phyloP scores from a whole-genome alignment of 2,113 vertebrate genomes.

The Hippolais icterina region DNA sequence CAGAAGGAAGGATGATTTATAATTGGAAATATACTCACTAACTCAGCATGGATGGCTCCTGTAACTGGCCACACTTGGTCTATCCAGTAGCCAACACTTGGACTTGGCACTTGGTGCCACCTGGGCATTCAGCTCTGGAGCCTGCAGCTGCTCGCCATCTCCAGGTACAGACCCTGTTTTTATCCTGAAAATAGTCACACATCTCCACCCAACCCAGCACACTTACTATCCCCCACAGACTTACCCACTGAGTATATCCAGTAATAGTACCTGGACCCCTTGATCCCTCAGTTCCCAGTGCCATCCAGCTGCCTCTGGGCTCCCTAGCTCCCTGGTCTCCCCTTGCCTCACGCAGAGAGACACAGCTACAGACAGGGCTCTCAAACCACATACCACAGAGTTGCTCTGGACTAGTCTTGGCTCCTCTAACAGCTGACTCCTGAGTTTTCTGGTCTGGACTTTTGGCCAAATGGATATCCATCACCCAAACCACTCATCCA shows the following conservation, averaged over 20 bases:
- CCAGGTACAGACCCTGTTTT: background rate
- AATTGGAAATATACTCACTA: background rate
- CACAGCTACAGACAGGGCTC: background rate
- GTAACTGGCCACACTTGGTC: background rate
- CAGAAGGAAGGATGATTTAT: background rate
- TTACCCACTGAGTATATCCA: background rate
- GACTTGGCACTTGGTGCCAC: background rate
- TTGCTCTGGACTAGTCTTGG: background rate
- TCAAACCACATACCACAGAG: background rate
- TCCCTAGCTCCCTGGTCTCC: background rate
- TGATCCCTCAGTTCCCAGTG: background rate
- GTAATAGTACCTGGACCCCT: background rate
- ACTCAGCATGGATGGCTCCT: background rate
- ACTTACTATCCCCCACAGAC: background rate
- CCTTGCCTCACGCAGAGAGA: background rate
- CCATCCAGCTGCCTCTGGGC: background rate
- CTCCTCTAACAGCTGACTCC: background rate
- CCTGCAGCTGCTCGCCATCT: background rate
- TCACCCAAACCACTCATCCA: background rate
- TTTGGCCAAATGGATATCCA: background rate
- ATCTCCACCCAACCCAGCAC: background rate
- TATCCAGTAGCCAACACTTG: background rate
- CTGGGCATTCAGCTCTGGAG: background rate
- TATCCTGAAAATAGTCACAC: background rate
- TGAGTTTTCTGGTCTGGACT: background rate